Conservation (phyloP, 2,888 invertebrate genomes). For the Drosophila kambysellisi region DNA sequence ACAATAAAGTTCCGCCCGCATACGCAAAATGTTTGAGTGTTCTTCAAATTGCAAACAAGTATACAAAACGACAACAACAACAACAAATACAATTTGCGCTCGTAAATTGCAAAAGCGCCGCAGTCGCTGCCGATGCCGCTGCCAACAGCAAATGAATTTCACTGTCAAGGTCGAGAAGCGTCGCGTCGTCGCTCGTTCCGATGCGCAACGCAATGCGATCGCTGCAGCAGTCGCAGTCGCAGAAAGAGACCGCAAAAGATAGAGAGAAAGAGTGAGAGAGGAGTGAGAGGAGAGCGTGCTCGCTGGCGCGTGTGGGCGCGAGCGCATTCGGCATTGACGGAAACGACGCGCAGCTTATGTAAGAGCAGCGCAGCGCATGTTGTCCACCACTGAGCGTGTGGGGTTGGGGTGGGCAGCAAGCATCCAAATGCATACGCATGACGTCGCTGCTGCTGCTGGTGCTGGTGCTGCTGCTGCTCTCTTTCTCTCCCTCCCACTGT, state of each 20-base stretch:
- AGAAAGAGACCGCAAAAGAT: conserved; percentile 10
- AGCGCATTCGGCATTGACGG: conserved; percentile 65
- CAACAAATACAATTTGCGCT: conserved; percentile 63
- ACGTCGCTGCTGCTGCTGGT: conserved; percentile 30
- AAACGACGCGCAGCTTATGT: conserved; percentile 73
- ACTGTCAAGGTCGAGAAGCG: conserved; percentile 83
- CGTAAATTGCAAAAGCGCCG: conserved; percentile 79
- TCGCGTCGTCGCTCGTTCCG: conserved; percentile 71
- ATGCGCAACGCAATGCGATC: conserved; percentile 79
- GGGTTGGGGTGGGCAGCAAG: conserved; percentile 21
- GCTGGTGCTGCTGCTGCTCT: neutral
- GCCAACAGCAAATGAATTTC: conserved; percentile 77
- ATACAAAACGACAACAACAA: conserved; percentile 42
- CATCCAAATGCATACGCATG: conserved; percentile 66
- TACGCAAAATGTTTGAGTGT: conserved; percentile 75
- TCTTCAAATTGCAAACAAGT: conserved; percentile 67
- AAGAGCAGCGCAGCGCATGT: conserved; percentile 43
- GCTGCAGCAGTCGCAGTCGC: conserved; percentile 42
- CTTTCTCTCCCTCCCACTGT: neutral
- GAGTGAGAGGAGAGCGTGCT: conserved; percentile 35
- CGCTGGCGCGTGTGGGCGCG: conserved; percentile 59
- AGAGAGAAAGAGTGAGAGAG: neutral
- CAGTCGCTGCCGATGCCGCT: conserved; percentile 36
- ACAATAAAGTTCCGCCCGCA: conserved; percentile 54
- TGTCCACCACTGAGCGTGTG: neutral